A percentile compares a stretch with the other conserved stretches of the same genome.
Evolutionary conservation across 2,888 invertebrate genomes (phyloP).

Genomic region (Hirtodrosophila histrioides): DNA sequence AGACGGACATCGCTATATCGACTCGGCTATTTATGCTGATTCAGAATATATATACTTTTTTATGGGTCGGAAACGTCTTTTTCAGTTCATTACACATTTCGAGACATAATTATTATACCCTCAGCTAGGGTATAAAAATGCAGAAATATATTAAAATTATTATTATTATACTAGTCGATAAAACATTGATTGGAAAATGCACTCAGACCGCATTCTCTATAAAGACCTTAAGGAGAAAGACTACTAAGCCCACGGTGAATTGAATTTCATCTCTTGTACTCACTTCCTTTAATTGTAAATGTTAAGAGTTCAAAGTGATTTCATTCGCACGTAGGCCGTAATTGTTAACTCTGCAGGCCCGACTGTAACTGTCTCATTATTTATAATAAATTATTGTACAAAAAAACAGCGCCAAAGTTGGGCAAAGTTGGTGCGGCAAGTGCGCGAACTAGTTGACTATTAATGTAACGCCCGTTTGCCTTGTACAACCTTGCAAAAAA

Average conservation of each 20-base stretch:
- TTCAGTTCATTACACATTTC: too few species aligned
- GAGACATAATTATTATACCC: too few species aligned
- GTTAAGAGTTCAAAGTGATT: slow-evolving; percentile 45
- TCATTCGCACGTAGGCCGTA: slow-evolving; percentile 56
- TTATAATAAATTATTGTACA: slow-evolving; percentile 48
- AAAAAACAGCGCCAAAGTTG: slow-evolving; percentile 47
- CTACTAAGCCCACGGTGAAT: slow-evolving; percentile 5
- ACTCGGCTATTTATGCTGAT: too few species aligned
- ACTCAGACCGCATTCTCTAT: not conserved
- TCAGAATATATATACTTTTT: too few species aligned
- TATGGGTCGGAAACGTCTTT: too few species aligned
- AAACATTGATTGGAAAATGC: not conserved
- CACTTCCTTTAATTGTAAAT: slow-evolving; percentile 44
- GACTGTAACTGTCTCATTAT: slow-evolving; percentile 39
- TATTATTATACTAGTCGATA: too few species aligned
- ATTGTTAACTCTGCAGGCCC: slow-evolving; percentile 36
- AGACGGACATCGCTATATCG: too few species aligned
- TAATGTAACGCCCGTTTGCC: slow-evolving; percentile 76
- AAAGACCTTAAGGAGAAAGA: slow-evolving; percentile 15
- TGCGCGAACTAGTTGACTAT: slow-evolving; percentile 72
- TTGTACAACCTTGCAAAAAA: slow-evolving; percentile 72
- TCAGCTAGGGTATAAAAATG: too few species aligned
- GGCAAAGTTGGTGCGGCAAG: slow-evolving; percentile 53
- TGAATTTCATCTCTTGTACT: slow-evolving; percentile 5
- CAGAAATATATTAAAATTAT: not conserved